Conservation (phyloP, 2,113 vertebrate genomes). For the Hippocampus barbouri region DNA sequence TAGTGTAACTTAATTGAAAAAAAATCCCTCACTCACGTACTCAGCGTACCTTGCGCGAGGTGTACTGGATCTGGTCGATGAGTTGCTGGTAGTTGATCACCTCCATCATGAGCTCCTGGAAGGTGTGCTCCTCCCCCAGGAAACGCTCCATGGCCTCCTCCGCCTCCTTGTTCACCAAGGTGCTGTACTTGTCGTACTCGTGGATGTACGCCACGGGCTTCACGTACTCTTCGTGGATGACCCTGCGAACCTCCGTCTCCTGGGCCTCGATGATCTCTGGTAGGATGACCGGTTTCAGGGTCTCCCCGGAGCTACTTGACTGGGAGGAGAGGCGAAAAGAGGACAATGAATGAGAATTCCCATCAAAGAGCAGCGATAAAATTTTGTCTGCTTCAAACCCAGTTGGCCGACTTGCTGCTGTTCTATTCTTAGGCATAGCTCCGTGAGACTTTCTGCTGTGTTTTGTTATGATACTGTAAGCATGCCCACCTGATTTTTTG, state of each 20-base stretch:
- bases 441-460: too few species aligned
- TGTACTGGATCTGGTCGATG: conserved; percentile 77
- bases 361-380: not conserved
- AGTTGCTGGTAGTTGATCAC: conserved; percentile 77
- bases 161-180: conserved; percentile 76
- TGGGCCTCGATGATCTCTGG: conserved; percentile 74
- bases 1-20: too few species aligned
- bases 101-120: conserved; percentile 77
- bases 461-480: too few species aligned
- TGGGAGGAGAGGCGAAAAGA: conserved; percentile 22
- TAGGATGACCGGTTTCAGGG: conserved; percentile 77
- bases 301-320: conserved; percentile 57
- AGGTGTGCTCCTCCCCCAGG: conserved; percentile 72
- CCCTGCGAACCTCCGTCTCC: conserved; percentile 67
- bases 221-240: conserved; percentile 70
- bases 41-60: conserved; percentile 71
- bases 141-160: conserved; percentile 76
- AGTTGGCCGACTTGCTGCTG: too few species aligned
- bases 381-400: too few species aligned
- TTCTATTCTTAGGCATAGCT: too few species aligned
- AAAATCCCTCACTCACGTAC: not conserved
- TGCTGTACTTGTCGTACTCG: conserved; percentile 78
- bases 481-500: too few species aligned
- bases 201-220: conserved; percentile 72
- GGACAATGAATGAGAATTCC: not conserved